These are phyloP conservation scores for Oncopodura yosiiana DNA, from an alignment of 1,140 invertebrate species.

Conservation along the genomic window DNA sequence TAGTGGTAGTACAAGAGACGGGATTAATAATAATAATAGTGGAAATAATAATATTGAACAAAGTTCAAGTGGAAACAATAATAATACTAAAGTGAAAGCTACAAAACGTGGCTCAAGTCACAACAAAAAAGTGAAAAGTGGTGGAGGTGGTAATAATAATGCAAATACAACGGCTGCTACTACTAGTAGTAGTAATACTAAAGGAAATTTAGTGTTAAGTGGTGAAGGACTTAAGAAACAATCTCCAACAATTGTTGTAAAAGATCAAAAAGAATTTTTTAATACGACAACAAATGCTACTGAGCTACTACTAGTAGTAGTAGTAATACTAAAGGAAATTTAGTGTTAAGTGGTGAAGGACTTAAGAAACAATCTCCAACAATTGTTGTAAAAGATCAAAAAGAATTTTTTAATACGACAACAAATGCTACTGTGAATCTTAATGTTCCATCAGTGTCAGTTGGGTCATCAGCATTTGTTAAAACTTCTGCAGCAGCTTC, in stretches of 20 bases:
- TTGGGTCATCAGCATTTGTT: slow-evolving; percentile 24
- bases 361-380: neutral
- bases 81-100: slow-evolving; percentile 24
- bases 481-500: slow-evolving; percentile 22
- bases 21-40: slow-evolving; percentile 3
- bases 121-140: slow-evolving; percentile 27
- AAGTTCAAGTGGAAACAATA: neutral
- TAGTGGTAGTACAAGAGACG: neutral
- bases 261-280: slow-evolving; percentile 22
- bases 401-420: slow-evolving; percentile 20
- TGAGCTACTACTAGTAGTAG: slow-evolving; percentile 1
- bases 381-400: slow-evolving; percentile 8
- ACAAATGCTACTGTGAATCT: slow-evolving; percentile 19
- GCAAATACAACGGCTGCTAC: no score
- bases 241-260: slow-evolving; percentile 1
- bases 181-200: neutral
- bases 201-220: slow-evolving; percentile 1
- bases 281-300: neutral
- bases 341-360: neutral
- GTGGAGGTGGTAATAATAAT: no score
- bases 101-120: slow-evolving; percentile 27
- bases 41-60: slow-evolving; percentile 2
- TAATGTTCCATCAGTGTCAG: slow-evolving; percentile 18
- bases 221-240: neutral
- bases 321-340: slow-evolving; percentile 6